Evolutionary conservation across 2,888 invertebrate species (phyloP), one percentile per base, ranked within the genome.

Genomic region (Agrochola macilenta): DNA sequence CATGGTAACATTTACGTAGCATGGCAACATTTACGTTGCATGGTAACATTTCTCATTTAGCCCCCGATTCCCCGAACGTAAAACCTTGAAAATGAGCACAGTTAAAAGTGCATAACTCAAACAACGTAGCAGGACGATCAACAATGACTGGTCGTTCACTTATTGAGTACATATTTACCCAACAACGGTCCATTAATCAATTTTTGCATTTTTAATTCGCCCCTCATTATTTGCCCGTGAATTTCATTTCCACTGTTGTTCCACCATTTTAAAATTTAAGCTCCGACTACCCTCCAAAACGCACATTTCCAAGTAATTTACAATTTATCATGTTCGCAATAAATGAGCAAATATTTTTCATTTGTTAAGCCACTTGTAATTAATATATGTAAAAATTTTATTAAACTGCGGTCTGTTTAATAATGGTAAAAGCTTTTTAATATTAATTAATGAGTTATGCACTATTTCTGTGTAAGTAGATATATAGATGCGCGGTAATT

Each of bases 131-230:
- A 30, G 79, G 35, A 74, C 75, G 71, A 70, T 11, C 76, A 79
- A 83, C 83, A 82, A 76, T 79, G 75, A 49, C 52, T 71, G 76
- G 43, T 39, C 71, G 68, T 75, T 85, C 90, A 92, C 91, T 93
- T 92, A 93, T 93, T 93, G 92, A 92, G 93, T 91, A 94, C 94
- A 96, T 94, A 95, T 96, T 96, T 95, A 93, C 91, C 77, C 92
- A 90, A 90, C 93, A 92, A 90, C 95, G 94, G 94, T 88, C 93
- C 95, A 96, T 96, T 96, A 96, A 96, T 96, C 95, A 96, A 96
- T 95, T 96, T 96, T 94, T 96, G 96, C 95, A 96, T 96, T 96
- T 96, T 96, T 96, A 96, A 96, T 96, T 94, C 92, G 88, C 90
- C 93, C 91, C 96, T 96, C 96, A 96, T 96, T 96, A 96, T 96